These are phyloP conservation scores for Cisticola juncidis DNA, from an alignment of 2,113 vertebrate species.

Conservation along the genomic window DNA sequence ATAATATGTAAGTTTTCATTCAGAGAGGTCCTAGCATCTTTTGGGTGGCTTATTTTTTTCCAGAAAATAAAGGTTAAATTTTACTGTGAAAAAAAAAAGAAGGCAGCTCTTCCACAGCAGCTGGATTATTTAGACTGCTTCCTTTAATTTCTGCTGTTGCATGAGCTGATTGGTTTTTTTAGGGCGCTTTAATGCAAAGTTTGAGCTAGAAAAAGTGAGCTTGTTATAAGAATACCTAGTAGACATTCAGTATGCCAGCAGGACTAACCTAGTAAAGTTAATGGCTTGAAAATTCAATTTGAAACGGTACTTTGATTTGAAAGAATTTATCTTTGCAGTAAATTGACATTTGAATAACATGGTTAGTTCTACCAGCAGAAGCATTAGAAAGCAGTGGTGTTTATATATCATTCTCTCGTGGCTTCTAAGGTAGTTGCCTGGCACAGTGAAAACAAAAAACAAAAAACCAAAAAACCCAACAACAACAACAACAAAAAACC, in stretches of 20 bases:
- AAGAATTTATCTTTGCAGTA: background rate
- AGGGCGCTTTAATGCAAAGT: background rate
- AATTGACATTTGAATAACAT: background rate
- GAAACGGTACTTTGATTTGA: conserved; percentile 10
- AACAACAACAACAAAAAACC: background rate
- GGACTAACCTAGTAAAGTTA: background rate
- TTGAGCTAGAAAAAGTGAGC: background rate
- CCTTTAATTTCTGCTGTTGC: conserved; percentile 1
- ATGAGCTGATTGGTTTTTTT: background rate
- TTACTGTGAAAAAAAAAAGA: background rate
- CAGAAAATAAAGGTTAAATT: background rate
- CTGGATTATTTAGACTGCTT: background rate
- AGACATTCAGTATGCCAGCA: background rate
- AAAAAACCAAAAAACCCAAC: background rate
- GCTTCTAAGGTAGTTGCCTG: background rate
- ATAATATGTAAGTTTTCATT: background rate
- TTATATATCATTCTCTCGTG: background rate
- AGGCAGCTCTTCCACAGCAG: background rate
- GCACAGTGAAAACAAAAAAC: background rate
- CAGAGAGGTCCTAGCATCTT: background rate
- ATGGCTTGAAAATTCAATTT: conserved; percentile 48
- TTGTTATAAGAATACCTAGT: background rate
- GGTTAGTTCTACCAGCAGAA: conserved; percentile 5
- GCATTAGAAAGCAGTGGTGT: background rate
- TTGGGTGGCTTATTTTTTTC: background rate